Percentiles rank a stretch among this genome's conserved stretches.
These are phyloP conservation scores for Platorchestia sp. DNA, from an alignment of 1,140 invertebrate species.

Conservation along the genomic window DNA sequence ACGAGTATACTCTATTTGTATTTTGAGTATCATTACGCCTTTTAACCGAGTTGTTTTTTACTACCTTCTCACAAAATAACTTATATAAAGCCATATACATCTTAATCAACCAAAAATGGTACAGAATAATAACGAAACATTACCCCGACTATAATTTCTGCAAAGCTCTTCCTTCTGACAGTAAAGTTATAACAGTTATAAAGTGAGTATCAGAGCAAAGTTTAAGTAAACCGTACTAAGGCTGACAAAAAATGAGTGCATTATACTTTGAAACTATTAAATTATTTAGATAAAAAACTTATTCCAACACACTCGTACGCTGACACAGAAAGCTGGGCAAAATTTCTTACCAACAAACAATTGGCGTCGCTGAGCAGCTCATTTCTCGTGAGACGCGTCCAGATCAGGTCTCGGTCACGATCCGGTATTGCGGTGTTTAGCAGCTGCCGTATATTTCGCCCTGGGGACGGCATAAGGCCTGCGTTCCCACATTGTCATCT, in stretches of 20 bases:
- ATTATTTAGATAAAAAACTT: not conserved
- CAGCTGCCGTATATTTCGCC: not conserved
- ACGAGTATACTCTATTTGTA: too few species aligned
- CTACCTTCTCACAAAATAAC: too few species aligned
- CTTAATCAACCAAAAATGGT: too few species aligned
- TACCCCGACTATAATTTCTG: too few species aligned
- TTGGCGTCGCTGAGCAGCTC: not conserved
- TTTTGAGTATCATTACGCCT: too few species aligned
- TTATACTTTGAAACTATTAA: not conserved
- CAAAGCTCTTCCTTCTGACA: too few species aligned
- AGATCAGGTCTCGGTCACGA: not conserved
- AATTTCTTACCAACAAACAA: too few species aligned
- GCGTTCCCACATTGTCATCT: not conserved
- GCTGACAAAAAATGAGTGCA: not conserved
- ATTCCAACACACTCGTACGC: not conserved
- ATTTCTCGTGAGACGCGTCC: not conserved
- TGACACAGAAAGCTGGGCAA: not conserved
- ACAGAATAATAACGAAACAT: too few species aligned
- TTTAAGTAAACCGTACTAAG: not conserved
- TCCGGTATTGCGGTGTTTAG: not conserved
- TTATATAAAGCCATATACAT: too few species aligned
- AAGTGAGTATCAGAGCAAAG: not conserved
- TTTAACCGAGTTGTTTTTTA: too few species aligned
- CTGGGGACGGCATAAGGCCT: not conserved
- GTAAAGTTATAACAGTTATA: not conserved